phyloP scores from a whole-genome alignment of 2,113 vertebrate genomes.

The Phoenicopterus ruber region DNA sequence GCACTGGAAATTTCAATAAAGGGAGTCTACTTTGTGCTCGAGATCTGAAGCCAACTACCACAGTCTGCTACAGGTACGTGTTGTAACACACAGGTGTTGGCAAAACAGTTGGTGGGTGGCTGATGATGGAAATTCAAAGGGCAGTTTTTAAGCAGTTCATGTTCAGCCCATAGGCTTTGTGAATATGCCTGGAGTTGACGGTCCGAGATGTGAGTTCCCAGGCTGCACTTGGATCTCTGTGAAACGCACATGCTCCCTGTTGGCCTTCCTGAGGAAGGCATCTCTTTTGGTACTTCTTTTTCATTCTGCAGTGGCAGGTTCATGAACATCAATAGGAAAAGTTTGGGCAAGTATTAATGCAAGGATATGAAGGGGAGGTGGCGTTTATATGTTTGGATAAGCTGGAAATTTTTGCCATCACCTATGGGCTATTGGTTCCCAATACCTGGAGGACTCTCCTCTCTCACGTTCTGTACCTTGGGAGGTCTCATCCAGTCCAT shows the following conservation, averaged over 20 bases:
- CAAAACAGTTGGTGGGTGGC: neutral
- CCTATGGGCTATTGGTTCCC: neutral
- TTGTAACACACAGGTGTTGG: neutral
- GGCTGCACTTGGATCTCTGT: neutral
- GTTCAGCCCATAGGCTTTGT: neutral
- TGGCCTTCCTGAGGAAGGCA: neutral
- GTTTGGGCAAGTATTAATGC: neutral
- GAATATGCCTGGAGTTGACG: accelerated
- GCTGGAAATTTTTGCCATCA: neutral
- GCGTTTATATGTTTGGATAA: neutral
- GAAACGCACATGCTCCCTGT: neutral
- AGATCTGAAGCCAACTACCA: neutral
- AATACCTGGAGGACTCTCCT: neutral
- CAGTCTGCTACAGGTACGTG: neutral
- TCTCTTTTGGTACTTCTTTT: neutral
- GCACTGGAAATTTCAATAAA: neutral
- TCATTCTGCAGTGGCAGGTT: neutral
- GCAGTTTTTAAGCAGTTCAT: neutral
- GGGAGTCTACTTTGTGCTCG: neutral
- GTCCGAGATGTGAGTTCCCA: neutral
- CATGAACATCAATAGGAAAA: neutral
- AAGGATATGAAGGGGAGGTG: neutral
- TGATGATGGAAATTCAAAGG: neutral
- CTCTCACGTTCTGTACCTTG: neutral
- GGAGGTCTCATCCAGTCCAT: neutral